A percentile compares a stretch with the other conserved stretches of the same genome.
phyloP scores from a whole-genome alignment of 23 tunicate species.

The Clavelina lepadiformis region DNA sequence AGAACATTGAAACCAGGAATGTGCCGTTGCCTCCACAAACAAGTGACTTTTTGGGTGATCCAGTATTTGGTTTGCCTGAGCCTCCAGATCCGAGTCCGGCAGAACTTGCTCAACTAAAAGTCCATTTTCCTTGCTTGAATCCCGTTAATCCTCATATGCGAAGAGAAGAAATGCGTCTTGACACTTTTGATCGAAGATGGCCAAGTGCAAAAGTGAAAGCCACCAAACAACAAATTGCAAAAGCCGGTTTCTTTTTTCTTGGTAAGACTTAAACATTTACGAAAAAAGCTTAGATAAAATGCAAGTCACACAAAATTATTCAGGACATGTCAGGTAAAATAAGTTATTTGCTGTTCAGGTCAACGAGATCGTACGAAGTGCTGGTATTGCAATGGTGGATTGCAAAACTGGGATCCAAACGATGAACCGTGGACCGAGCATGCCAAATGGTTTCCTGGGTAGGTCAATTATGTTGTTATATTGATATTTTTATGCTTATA shows the following conservation, averaged over 20 bases:
- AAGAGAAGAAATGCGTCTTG: not conserved
- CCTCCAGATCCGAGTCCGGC: constrained; percentile 17
- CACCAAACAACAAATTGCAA: constrained; percentile 3
- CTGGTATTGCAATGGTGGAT: constrained; percentile 48
- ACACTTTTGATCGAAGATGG: constrained; percentile 15
- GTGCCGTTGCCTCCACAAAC: not conserved
- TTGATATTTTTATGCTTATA: not conserved
- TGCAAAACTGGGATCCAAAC: constrained; percentile 34
- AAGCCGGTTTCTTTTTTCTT: constrained; percentile 20
- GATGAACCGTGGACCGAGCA: constrained; percentile 53
- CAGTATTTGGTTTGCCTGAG: not conserved
- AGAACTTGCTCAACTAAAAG: not conserved
- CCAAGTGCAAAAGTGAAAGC: constrained; percentile 5
- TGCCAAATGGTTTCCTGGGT: constrained; percentile 67
- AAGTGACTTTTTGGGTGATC: not conserved
- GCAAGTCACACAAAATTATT: not conserved
- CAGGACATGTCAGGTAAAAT: too few relatives aligned
- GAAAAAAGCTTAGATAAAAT: not conserved
- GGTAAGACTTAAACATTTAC: constrained; percentile 1
- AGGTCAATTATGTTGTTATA: not conserved
- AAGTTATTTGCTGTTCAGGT: too few relatives aligned
- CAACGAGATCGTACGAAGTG: constrained; percentile 39
- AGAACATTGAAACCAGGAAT: not conserved
- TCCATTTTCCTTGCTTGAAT: constrained; percentile 12
- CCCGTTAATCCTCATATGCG: constrained; percentile 21